phyloP scores from a whole-genome alignment of 2,888 invertebrate genomes.

The Phlogophora meticulosa region DNA sequence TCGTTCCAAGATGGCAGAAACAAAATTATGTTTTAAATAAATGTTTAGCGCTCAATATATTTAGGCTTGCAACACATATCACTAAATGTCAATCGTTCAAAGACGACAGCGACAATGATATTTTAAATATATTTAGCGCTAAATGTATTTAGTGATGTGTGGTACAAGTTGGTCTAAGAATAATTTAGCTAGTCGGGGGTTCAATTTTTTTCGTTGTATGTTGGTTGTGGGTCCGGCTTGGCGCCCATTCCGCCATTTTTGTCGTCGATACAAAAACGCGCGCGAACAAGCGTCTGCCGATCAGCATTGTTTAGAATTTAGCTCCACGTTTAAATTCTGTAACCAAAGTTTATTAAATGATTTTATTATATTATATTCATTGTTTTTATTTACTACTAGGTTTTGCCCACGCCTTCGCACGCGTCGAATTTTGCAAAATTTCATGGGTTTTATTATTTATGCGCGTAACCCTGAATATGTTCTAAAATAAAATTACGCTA shows the following conservation, averaged over 20 bases:
- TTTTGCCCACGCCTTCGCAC: too few species aligned
- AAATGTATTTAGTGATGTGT: not conserved
- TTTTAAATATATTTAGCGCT: not conserved
- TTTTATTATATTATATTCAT: slow-evolving; percentile 68
- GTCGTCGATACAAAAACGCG: slow-evolving; percentile 64
- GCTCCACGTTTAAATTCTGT: slow-evolving; percentile 82
- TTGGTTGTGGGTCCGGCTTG: slow-evolving; percentile 65
- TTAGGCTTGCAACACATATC: too few species aligned
- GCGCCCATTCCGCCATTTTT: slow-evolving; percentile 65
- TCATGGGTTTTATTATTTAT: too few species aligned
- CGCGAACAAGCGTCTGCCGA: slow-evolving; percentile 60
- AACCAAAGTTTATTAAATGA: slow-evolving; percentile 83
- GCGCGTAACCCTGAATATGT: too few species aligned
- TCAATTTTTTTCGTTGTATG: slow-evolving; percentile 41
- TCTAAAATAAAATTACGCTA: too few species aligned
- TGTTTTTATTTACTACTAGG: slow-evolving; percentile 50
- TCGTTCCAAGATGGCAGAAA: not conserved
- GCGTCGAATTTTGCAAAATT: not conserved
- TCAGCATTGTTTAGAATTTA: slow-evolving; percentile 82
- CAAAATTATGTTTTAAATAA: not conserved
- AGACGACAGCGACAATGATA: not conserved
- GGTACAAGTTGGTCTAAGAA: not conserved
- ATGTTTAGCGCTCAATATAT: too few species aligned
- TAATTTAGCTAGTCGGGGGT: slow-evolving; percentile 40
- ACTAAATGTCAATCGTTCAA: too few species aligned